Evolutionary conservation across 2,888 invertebrate species (phyloP).

Genomic region (Ectemnius lituratus): DNA sequence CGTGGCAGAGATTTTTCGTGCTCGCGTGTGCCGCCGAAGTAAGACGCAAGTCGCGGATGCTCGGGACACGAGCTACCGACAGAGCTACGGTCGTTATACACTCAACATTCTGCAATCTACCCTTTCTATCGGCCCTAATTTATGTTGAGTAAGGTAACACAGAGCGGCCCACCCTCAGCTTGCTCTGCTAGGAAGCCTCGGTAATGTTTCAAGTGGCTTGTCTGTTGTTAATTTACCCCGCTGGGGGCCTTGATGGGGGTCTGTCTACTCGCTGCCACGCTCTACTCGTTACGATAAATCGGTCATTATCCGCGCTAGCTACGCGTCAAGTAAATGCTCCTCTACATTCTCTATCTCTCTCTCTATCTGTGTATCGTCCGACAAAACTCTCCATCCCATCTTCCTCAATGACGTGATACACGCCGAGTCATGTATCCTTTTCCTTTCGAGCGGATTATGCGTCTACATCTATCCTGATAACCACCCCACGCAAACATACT

Average conservation of each 20-base stretch:
- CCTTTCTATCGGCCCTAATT: conserved; percentile 77
- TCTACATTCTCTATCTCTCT: conserved; percentile 15
- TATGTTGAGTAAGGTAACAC: conserved; percentile 75
- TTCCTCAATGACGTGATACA: background rate
- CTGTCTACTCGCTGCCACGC: conserved; percentile 71
- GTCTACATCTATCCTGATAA: no score
- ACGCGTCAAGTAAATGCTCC: conserved; percentile 33
- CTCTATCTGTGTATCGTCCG: background rate
- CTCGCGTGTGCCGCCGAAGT: conserved; percentile 57
- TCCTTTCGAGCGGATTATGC: no score
- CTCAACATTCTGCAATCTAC: conserved; percentile 76
- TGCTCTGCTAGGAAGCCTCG: conserved; percentile 70
- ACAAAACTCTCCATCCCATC: background rate
- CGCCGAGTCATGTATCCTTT: background rate
- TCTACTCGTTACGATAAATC: conserved; percentile 72
- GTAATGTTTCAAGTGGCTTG: conserved; percentile 77
- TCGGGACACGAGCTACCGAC: conserved; percentile 58
- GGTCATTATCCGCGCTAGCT: conserved; percentile 66
- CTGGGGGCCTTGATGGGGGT: conserved; percentile 71
- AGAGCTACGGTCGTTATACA: conserved; percentile 65
- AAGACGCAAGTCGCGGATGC: conserved; percentile 62
- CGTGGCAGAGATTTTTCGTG: conserved; percentile 48
- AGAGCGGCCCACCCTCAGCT: conserved; percentile 63
- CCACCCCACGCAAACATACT: no score
- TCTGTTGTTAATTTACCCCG: conserved; percentile 76